These are phyloP conservation scores for Alcedo atthis DNA, from an alignment of 2,797 vertebrate species.

Conservation along the genomic window DNA sequence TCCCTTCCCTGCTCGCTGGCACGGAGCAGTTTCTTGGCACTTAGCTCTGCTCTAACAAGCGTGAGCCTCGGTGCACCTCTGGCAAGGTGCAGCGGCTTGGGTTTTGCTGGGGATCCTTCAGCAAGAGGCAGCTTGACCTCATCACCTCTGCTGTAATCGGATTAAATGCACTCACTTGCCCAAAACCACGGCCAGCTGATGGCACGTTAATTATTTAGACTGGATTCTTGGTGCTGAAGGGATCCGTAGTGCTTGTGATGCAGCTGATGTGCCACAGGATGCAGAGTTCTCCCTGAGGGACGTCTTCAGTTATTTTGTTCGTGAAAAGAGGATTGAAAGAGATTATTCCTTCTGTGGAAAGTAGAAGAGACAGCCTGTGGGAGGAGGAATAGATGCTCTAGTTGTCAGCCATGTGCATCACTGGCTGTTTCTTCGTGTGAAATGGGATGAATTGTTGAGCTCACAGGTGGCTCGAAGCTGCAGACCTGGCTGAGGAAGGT, in stretches of 20 bases:
- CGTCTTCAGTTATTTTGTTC: background rate
- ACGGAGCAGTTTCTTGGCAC: slow-evolving; percentile 41
- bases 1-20: slow-evolving; percentile 49
- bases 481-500: background rate
- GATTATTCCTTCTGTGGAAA: background rate
- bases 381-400: background rate
- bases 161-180: slow-evolving; percentile 45
- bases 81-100: background rate
- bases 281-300: background rate
- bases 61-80: background rate
- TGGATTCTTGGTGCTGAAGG: background rate
- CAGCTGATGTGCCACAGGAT: background rate
- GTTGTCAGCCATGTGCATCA: background rate
- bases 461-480: background rate
- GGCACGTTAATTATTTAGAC: slow-evolving; percentile 8
- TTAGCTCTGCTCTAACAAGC: slow-evolving; percentile 28
- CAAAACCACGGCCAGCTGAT: background rate
- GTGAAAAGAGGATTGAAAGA: background rate
- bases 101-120: background rate
- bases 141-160: slow-evolving; percentile 34
- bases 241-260: background rate
- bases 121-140: slow-evolving; percentile 14
- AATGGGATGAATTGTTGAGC: background rate
- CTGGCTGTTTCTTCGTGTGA: background rate
- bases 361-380: background rate